phyloP scores from a whole-genome alignment of 1,140 invertebrate genomes.

The Brachionus koreanus region DNA sequence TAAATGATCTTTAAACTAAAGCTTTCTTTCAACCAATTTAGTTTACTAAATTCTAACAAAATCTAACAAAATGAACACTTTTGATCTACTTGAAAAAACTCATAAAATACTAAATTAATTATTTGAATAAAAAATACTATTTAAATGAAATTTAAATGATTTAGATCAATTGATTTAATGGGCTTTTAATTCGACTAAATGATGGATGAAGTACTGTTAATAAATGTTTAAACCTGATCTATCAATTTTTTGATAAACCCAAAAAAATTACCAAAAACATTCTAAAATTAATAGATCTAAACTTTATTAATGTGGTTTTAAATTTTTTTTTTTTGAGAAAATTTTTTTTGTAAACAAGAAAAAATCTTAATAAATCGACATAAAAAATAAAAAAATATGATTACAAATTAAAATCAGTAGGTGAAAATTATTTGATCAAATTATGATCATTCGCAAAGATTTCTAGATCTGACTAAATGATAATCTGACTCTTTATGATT shows the following conservation, averaged over 20 bases:
- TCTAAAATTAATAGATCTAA: not conserved
- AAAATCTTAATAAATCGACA: not conserved
- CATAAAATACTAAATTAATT: not conserved
- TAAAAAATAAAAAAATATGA: not conserved
- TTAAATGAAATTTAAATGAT: not conserved
- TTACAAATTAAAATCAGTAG: not conserved
- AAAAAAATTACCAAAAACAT: not conserved
- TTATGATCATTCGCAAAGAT: not conserved
- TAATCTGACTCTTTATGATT: not conserved
- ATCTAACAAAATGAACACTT: not conserved
- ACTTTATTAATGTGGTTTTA: too few species aligned
- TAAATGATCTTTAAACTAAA: not conserved
- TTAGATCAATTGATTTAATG: not conserved
- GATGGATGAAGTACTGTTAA: not conserved
- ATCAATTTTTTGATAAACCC: not conserved
- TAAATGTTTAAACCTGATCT: not conserved
- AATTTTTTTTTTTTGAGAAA: too few species aligned
- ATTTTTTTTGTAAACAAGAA: too few species aligned
- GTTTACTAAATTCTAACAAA: too few species aligned
- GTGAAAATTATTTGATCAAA: slow-evolving; percentile 5
- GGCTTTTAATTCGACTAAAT: not conserved
- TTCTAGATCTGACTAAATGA: not conserved
- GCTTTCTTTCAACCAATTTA: not conserved
- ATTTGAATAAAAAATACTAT: not conserved
- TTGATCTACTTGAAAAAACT: not conserved